A percentile compares a stretch with the other conserved stretches of the same genome.
Conservation (phyloP, 2,888 invertebrate genomes). For the Chloroclystis v-ata region DNA sequence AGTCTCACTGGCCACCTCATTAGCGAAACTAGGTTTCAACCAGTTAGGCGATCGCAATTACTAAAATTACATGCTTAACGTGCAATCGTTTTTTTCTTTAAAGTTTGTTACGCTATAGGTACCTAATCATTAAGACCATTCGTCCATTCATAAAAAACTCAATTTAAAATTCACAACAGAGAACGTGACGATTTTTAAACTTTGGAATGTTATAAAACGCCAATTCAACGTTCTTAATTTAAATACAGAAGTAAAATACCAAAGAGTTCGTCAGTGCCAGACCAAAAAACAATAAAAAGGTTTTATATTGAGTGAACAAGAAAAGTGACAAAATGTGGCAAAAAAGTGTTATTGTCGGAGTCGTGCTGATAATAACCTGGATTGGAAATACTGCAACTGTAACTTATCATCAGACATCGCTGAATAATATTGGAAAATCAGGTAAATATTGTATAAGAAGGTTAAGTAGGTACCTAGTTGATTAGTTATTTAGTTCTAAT, state of each 20-base stretch:
- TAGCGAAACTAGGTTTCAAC: conserved; percentile 31
- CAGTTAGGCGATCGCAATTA: background rate
- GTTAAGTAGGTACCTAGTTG: no score
- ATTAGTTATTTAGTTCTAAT: no score
- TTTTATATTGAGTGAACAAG: background rate
- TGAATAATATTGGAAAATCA: conserved; percentile 52
- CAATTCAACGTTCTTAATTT: no score
- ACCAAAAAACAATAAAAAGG: background rate
- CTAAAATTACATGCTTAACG: no score
- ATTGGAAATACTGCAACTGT: conserved; percentile 57
- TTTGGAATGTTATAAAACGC: no score
- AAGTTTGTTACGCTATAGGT: no score
- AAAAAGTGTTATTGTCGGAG: conserved; percentile 43
- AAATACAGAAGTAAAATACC: background rate
- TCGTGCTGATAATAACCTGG: conserved; percentile 55
- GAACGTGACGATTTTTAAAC: no score
- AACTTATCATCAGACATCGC: conserved; percentile 46
- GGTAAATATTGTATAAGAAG: conserved; percentile 34
- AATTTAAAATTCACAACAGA: no score
- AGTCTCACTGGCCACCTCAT: conserved; percentile 37
- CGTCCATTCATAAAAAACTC: no score
- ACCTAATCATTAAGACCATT: no score
- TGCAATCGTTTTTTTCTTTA: no score
- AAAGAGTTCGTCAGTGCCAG: background rate
- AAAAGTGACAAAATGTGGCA: conserved; percentile 47